Percentiles rank a stretch among this genome's conserved stretches.
Conservation (phyloP, 2,888 invertebrate species). For the Spodoptera picta region DNA sequence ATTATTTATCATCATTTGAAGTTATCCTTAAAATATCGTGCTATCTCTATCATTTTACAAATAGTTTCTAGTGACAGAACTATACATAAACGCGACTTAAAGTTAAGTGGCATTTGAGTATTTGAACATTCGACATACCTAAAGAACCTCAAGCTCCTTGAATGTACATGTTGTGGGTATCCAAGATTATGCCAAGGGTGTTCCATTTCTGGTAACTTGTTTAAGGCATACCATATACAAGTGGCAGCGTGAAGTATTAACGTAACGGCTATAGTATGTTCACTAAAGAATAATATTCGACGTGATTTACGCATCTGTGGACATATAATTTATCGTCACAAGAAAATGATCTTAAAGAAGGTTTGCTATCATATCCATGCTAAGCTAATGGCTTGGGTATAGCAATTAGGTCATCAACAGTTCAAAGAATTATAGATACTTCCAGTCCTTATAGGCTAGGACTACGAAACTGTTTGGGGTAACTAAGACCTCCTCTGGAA, state of each 20-base stretch:
- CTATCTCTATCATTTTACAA: too few species aligned
- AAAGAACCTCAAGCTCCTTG: conserved; percentile 68
- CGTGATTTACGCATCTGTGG: conserved; percentile 75
- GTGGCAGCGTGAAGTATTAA: conserved; percentile 72
- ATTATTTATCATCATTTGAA: too few species aligned
- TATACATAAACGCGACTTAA: too few species aligned
- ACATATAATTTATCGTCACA: background rate
- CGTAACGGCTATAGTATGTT: conserved; percentile 65
- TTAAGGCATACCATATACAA: conserved; percentile 74
- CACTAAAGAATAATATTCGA: conserved; percentile 67
- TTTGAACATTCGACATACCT: conserved; percentile 55
- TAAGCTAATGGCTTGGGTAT: background rate
- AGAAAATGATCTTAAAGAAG: too few species aligned
- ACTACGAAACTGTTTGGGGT: too few species aligned
- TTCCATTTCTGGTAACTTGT: conserved; percentile 30
- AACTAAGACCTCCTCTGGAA: too few species aligned
- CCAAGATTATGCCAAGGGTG: conserved; percentile 63
- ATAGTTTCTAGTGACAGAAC: too few species aligned
- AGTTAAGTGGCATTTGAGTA: too few species aligned
- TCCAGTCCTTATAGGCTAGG: too few species aligned
- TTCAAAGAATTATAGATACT: too few species aligned
- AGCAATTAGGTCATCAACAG: background rate
- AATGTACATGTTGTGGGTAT: conserved; percentile 69
- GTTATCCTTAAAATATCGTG: too few species aligned
- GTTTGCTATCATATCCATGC: too few species aligned